These are phyloP conservation scores for Hartigia nigra DNA, from an alignment of 2,888 invertebrate genomes.

Conservation along the genomic window DNA sequence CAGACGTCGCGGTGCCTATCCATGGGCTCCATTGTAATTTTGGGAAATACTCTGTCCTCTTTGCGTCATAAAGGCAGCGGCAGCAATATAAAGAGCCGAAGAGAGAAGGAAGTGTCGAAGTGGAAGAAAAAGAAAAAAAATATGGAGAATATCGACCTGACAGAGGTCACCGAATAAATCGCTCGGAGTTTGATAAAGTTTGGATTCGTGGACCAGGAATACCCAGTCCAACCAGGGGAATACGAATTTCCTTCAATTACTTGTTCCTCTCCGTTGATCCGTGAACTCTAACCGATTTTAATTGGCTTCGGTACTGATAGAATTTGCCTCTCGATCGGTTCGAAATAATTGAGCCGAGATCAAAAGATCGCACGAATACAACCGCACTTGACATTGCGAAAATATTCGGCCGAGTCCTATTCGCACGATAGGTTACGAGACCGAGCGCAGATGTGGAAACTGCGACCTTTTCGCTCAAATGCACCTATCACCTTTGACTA, in stretches of 20 bases:
- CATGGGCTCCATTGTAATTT: neutral
- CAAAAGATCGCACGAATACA: neutral
- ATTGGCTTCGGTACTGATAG: constrained; percentile 35
- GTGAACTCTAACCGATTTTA: constrained; percentile 44
- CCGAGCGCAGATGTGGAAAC: too few relatives aligned
- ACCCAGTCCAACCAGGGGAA: constrained; percentile 1
- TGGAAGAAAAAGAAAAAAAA: neutral
- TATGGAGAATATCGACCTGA: neutral
- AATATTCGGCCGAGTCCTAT: neutral
- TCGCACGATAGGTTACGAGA: neutral
- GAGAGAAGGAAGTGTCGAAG: neutral
- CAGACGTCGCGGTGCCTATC: neutral
- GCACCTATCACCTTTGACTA: neutral
- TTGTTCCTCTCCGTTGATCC: constrained; percentile 13
- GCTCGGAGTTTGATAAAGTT: constrained; percentile 9
- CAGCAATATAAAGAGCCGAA: too few relatives aligned
- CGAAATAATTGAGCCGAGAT: constrained; percentile 27
- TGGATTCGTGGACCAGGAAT: neutral
- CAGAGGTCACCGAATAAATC: neutral
- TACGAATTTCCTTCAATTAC: constrained; percentile 29
- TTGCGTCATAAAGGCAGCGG: neutral
- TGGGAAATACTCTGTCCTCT: neutral
- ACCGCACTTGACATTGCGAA: neutral
- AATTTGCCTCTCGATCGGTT: constrained; percentile 31
- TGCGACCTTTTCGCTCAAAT: neutral